These are phyloP conservation scores for Mormyrops boulengeri DNA, from an alignment of 2,797 vertebrate genomes.

Conservation along the genomic window DNA sequence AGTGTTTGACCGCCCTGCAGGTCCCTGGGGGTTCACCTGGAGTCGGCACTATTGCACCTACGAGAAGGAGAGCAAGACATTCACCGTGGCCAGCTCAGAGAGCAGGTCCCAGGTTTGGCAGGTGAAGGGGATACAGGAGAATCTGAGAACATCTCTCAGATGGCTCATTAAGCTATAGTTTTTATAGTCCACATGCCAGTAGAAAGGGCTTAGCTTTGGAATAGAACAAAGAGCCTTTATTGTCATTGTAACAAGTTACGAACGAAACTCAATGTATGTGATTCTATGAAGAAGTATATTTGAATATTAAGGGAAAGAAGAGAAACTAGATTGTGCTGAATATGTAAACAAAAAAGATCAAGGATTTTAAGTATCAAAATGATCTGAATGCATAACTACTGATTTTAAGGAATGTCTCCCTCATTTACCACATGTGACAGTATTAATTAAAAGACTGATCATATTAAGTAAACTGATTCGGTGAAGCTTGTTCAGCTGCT, in stretches of 20 bases:
- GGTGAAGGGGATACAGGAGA: constrained; percentile 53
- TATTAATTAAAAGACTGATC: background rate
- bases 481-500: background rate
- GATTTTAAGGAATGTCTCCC: background rate
- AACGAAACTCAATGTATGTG: background rate
- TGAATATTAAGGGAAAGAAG: background rate
- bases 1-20: constrained; percentile 46
- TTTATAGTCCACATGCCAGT: background rate
- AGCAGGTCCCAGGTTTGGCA: constrained; percentile 82
- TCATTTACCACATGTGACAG: background rate
- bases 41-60: constrained; percentile 94
- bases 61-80: constrained; percentile 87
- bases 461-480: background rate
- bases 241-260: background rate
- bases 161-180: background rate
- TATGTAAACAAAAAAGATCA: background rate
- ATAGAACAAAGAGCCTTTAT: background rate
- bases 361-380: background rate
- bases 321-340: background rate
- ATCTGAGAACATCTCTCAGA: background rate
- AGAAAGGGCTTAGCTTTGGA: background rate
- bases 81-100: constrained; percentile 89
- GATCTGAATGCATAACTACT: background rate
- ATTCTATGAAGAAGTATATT: background rate
- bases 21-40: constrained; percentile 90